These are phyloP conservation scores for Tadarida brasiliensis DNA, from an alignment of 2,797 vertebrate genomes.

Conservation along the genomic window DNA sequence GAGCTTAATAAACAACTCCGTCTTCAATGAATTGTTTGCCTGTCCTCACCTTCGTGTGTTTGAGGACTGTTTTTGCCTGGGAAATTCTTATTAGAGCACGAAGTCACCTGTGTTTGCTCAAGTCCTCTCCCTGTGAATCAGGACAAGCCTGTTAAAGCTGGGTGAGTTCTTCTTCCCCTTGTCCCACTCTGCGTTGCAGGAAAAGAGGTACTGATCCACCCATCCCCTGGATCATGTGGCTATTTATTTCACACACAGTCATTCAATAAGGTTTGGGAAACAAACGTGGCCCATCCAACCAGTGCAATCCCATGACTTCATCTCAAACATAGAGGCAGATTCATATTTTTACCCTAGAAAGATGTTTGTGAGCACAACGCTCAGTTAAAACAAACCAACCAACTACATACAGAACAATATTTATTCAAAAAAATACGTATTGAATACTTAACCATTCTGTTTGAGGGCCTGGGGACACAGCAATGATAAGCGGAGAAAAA, in stretches of 20 bases:
- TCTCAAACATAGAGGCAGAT: not conserved
- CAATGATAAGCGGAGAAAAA: not conserved
- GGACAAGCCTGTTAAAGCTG: not conserved
- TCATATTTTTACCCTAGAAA: not conserved
- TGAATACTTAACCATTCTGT: not conserved
- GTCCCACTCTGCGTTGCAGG: not conserved
- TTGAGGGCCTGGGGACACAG: not conserved
- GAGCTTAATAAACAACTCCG: not conserved
- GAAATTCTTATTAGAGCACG: not conserved
- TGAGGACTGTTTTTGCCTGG: not conserved
- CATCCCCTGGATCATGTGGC: not conserved
- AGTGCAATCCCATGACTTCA: not conserved
- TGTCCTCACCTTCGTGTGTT: not conserved
- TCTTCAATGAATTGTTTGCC: not conserved
- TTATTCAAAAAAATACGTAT: not conserved
- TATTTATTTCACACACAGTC: not conserved
- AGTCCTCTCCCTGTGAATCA: not conserved
- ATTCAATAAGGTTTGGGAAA: not conserved
- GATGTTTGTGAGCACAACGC: not conserved
- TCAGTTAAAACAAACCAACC: not conserved
- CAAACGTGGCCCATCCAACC: not conserved
- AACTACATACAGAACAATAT: not conserved
- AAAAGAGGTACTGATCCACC: not conserved
- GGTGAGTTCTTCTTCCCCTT: not conserved
- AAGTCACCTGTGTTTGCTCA: constrained; percentile 22